These are phyloP conservation scores for Byasa hedistus DNA, from an alignment of 2,888 invertebrate species.

Conservation along the genomic window DNA sequence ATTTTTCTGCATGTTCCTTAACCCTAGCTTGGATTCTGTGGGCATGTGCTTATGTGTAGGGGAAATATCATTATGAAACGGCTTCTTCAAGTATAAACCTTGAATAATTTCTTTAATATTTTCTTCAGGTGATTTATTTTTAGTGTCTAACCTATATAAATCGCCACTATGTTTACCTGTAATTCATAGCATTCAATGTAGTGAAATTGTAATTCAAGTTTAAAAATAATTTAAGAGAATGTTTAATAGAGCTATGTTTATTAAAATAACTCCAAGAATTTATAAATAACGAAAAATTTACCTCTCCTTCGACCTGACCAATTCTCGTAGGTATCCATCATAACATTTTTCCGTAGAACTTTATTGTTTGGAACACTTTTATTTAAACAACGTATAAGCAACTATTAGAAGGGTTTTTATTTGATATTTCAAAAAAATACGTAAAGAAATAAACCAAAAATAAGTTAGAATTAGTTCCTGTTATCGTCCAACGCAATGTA, in stretches of 20 bases:
- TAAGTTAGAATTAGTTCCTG: conserved; percentile 30
- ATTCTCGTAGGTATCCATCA: conserved; percentile 75
- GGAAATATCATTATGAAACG: conserved; percentile 64
- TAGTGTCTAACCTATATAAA: conserved; percentile 81
- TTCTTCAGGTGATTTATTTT: conserved; percentile 80
- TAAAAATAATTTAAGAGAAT: neutral
- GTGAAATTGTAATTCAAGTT: neutral
- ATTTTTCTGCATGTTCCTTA: conserved; percentile 81
- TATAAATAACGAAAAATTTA: conserved; percentile 46
- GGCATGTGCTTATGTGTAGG: conserved; percentile 61
- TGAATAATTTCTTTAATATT: conserved; percentile 83
- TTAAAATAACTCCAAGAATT: neutral
- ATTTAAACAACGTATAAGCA: neutral
- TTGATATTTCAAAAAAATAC: conserved; percentile 11
- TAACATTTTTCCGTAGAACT: conserved; percentile 53
- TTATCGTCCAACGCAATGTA: conserved; percentile 41
- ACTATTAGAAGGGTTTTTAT: neutral
- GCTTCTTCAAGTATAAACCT: conserved; percentile 77
- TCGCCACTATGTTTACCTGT: conserved; percentile 82
- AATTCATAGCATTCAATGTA: conserved; percentile 36
- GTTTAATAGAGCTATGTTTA: neutral
- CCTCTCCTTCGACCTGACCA: conserved; percentile 75
- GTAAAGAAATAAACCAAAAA: conserved; percentile 20
- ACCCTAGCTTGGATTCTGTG: conserved; percentile 76
- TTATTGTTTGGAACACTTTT: neutral